These are phyloP conservation scores for Galerucella nymphaeae DNA, from an alignment of 2,888 invertebrate species.

Conservation along the genomic window DNA sequence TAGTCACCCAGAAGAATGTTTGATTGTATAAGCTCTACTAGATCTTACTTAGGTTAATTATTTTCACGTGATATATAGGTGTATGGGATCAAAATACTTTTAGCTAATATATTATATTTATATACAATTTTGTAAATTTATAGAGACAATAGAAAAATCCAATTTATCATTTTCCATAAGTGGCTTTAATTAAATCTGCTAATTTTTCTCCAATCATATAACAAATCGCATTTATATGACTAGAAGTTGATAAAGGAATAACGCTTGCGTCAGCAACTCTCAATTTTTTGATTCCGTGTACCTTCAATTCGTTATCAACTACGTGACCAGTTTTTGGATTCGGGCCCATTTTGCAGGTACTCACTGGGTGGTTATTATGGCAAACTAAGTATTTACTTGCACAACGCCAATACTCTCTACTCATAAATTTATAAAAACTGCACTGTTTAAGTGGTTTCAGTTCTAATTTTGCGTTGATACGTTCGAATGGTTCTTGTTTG, in stretches of 20 bases:
- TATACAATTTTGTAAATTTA: too few species aligned
- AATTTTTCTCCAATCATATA: slow-evolving; percentile 43
- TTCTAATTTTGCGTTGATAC: slow-evolving; percentile 65
- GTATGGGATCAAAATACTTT: too few species aligned
- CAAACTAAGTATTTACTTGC: slow-evolving; percentile 60
- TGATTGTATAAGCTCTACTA: too few species aligned
- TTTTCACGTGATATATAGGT: too few species aligned
- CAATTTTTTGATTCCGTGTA: slow-evolving; percentile 33
- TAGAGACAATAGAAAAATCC: too few species aligned
- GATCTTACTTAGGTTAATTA: too few species aligned
- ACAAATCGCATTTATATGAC: slow-evolving; percentile 41
- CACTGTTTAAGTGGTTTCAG: slow-evolving; percentile 61
- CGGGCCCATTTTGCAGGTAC: slow-evolving; percentile 43
- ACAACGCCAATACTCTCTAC: slow-evolving; percentile 78
- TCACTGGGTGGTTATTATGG: slow-evolving; percentile 39
- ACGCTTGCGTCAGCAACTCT: slow-evolving; percentile 40
- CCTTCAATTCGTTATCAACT: slow-evolving; percentile 35
- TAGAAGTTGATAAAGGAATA: slow-evolving; percentile 40
- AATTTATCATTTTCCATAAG: neutral
- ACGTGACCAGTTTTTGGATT: slow-evolving; percentile 32
- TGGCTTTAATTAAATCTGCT: slow-evolving; percentile 35
- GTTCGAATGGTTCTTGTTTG: slow-evolving; percentile 67
- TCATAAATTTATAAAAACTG: slow-evolving; percentile 64
- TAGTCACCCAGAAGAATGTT: too few species aligned
- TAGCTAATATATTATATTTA: too few species aligned